Conservation (phyloP, 2,113 vertebrate species). For the Agapornis roseicollis region DNA sequence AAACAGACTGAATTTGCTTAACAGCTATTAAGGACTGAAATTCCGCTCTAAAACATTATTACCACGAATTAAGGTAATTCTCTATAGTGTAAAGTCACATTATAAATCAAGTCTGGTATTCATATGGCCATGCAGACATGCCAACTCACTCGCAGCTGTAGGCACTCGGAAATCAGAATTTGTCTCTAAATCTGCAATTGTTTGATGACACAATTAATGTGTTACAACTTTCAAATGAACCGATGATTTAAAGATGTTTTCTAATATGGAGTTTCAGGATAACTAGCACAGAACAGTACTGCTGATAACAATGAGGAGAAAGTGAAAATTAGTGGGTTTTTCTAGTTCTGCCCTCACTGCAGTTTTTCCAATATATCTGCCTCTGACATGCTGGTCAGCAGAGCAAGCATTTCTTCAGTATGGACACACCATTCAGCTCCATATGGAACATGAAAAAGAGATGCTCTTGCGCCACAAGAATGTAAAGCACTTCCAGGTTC, state of each 20-base stretch:
- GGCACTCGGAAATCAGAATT: not conserved
- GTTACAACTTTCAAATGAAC: not conserved
- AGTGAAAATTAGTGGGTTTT: not conserved
- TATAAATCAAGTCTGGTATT: conserved; percentile 5
- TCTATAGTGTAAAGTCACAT: not conserved
- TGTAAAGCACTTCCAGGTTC: conserved; percentile 23
- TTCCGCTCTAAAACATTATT: not conserved
- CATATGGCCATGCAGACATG: not conserved
- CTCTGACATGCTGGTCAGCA: not conserved
- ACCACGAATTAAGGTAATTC: not conserved
- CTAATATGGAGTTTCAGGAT: not conserved
- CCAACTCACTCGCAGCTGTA: not conserved
- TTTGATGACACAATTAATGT: not conserved
- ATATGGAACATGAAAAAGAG: not conserved
- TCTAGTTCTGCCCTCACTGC: not conserved
- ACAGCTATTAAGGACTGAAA: not conserved
- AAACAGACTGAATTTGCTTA: not conserved
- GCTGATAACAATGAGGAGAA: not conserved
- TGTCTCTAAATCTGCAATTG: not conserved
- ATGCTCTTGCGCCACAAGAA: not conserved
- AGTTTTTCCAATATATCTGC: not conserved
- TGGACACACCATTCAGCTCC: rapidly evolving
- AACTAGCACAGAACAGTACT: not conserved
- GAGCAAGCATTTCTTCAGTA: not conserved
- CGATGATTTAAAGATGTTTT: not conserved